Base-by-base conservation (phyloP, 2,888 invertebrate genomes). In the Trisateles emortualis region DNA sequence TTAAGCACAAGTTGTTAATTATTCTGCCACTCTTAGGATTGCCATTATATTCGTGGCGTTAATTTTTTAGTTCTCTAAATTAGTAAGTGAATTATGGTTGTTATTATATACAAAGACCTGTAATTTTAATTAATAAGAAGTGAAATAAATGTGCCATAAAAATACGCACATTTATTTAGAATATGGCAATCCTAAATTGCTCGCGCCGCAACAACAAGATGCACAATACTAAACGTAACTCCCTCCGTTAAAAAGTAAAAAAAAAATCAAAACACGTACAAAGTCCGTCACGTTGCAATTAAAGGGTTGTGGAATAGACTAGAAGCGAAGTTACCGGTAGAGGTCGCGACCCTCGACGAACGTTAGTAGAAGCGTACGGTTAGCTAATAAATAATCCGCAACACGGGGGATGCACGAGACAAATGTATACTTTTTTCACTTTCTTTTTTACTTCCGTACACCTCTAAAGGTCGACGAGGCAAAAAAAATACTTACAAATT, bases 281-380 rank as follows among this genome's bases (percentile, higher is more conserved):
- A 68, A 73, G 67, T 81, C 78, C 81, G 87, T 86, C 88, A 91
- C 88, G 88, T 90, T 84, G 86, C 86, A 86, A 88, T 80, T 67
- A 81, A 85, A 92, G 92, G 92, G 92, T 92, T 92, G 92, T 92
- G 92, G 92, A 71, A 92, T 83, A 81, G 88, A 89, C 89, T 84
- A 86, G 57, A 76, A 81, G 79, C 82, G 76, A 81, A 68, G 68
- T 70, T 73, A 76, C 73, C 71, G 71, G 68, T 65, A 76, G 72
- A 72, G 73, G 63, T 75, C 88, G 84, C 86, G 88, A 75, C 77
- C 80, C 84, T 83, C 85, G 83, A 79, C 84, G 60, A 60, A 78
- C 86, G 86, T 92, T 92, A 91, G 90, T 90, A 87, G 77, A 91
- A 92, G 92, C 91, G 88, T 87, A 89, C 89, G 87, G 88, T 90